A percentile compares a stretch with the other conserved stretches of the same genome.
phyloP scores from a whole-genome alignment of 2,888 invertebrate genomes.

The Brachycybe producta region DNA sequence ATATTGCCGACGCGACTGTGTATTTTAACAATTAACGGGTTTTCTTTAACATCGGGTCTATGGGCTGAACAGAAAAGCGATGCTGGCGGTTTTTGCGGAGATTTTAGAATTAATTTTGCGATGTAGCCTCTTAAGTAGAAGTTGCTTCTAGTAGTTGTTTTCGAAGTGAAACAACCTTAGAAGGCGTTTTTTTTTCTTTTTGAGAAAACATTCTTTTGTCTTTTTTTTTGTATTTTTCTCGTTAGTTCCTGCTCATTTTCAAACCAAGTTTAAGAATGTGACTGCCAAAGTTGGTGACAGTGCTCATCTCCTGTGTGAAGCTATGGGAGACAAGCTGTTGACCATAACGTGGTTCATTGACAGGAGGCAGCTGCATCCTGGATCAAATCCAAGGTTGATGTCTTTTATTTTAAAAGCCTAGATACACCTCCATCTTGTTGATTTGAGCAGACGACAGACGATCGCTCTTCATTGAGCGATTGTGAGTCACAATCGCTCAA shows the following conservation, averaged over 20 bases:
- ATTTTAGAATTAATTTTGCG: not conserved
- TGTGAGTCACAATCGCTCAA: not conserved
- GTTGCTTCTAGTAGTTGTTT: too few relatives aligned
- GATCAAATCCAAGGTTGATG: constrained; percentile 8
- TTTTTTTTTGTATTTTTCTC: not conserved
- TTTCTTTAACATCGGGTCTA: too few relatives aligned
- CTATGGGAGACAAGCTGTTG: constrained; percentile 20
- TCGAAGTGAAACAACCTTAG: too few relatives aligned
- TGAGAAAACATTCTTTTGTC: not conserved
- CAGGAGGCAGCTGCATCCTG: constrained; percentile 1
- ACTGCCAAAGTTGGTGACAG: constrained; percentile 18
- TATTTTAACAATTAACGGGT: too few relatives aligned
- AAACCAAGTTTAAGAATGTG: constrained; percentile 18
- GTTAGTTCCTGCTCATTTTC: constrained; percentile 21
- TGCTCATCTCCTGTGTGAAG: constrained; percentile 19
- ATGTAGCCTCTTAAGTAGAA: too few relatives aligned
- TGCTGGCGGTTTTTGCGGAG: not conserved
- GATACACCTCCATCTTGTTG: too few relatives aligned
- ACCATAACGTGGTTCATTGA: constrained; percentile 17
- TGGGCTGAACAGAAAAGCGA: too few relatives aligned
- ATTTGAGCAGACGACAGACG: too few relatives aligned
- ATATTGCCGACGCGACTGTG: too few relatives aligned
- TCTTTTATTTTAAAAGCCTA: not conserved
- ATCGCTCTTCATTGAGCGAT: not conserved
- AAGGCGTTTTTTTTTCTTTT: too few relatives aligned